Percentiles rank a stretch among this genome's conserved stretches.
Evolutionary conservation across 2,888 invertebrate genomes (phyloP).

Genomic region (Eurytoma californica): DNA sequence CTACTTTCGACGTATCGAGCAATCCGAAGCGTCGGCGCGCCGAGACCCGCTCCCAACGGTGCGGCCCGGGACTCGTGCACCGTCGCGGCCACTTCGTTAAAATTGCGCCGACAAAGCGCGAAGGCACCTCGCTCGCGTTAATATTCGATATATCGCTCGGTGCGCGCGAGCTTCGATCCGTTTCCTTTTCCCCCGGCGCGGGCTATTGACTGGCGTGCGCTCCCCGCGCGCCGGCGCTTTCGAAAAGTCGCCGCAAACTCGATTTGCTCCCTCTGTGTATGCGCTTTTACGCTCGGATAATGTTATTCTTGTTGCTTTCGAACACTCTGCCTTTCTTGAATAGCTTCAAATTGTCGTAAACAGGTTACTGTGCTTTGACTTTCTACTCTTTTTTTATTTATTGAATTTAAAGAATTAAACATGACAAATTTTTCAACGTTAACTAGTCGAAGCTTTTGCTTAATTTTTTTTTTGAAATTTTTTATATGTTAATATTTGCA

Average conservation of each 20-base stretch:
- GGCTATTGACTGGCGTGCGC: too few relatives aligned
- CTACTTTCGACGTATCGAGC: constrained; percentile 30
- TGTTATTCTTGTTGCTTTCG: constrained; percentile 57
- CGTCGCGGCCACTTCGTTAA: constrained; percentile 34
- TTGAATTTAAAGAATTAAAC: constrained; percentile 3
- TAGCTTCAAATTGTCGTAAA: constrained; percentile 64
- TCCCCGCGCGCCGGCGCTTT: neutral
- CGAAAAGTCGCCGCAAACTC: constrained; percentile 60
- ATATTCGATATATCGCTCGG: neutral
- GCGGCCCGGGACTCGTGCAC: neutral
- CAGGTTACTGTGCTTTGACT: constrained; percentile 23
- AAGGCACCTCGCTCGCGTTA: neutral
- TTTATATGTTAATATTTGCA: too few relatives aligned
- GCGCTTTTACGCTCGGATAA: constrained; percentile 48
- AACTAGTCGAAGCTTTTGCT: too few relatives aligned
- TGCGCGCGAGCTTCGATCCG: too few relatives aligned
- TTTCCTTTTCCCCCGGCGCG: too few relatives aligned
- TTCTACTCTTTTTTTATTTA: neutral
- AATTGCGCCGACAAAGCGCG: neutral
- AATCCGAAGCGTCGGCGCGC: neutral
- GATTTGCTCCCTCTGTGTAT: constrained; percentile 59
- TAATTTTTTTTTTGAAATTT: too few relatives aligned
- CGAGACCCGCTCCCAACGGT: constrained; percentile 2
- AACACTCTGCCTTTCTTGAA: constrained; percentile 58
- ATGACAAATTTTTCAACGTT: neutral